Percentiles rank a stretch among this genome's conserved stretches.
Conservation (phyloP, 2,797 vertebrate genomes). For the Neosalanx taihuensis region DNA sequence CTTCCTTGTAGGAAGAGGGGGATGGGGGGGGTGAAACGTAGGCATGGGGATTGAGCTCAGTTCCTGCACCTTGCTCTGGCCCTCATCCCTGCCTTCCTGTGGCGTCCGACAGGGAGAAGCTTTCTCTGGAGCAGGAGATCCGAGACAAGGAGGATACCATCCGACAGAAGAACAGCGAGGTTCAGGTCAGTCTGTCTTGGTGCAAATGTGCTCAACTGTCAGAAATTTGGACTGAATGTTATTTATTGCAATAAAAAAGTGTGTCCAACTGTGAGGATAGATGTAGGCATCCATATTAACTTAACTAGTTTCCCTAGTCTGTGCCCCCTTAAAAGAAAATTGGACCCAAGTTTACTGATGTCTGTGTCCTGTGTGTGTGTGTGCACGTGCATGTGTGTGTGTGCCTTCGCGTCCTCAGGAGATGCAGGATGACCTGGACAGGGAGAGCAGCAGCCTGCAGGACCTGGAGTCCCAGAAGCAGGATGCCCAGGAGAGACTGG, state of each 20-base stretch:
- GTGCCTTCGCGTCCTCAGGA: conserved; percentile 66
- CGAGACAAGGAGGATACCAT: conserved; percentile 88
- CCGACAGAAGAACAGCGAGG: conserved; percentile 83
- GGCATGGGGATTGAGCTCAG: neutral
- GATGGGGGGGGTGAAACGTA: neutral
- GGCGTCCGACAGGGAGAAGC: conserved; percentile 81
- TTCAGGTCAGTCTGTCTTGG: conserved; percentile 78
- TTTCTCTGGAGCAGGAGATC: conserved; percentile 88
- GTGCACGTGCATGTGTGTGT: conserved; percentile 3
- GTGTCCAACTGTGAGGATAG: no score
- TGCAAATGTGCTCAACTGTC: no score
- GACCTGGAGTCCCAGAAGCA: conserved; percentile 96
- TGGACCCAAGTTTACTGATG: no score
- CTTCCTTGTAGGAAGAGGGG: conserved; percentile 43
- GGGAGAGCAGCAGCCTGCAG: conserved; percentile 84
- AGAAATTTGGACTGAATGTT: no score
- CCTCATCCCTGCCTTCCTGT: neutral
- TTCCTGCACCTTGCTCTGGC: neutral
- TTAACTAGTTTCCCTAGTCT: no score
- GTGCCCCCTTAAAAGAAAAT: no score
- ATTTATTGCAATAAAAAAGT: no score
- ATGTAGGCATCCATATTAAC: no score
- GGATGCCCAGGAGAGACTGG: conserved; percentile 91
- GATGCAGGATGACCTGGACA: conserved; percentile 86
- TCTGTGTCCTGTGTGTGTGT: conserved; percentile 8